Evolutionary conservation across 2,888 invertebrate genomes (phyloP).

Genomic region (Isotomurus palustris): DNA sequence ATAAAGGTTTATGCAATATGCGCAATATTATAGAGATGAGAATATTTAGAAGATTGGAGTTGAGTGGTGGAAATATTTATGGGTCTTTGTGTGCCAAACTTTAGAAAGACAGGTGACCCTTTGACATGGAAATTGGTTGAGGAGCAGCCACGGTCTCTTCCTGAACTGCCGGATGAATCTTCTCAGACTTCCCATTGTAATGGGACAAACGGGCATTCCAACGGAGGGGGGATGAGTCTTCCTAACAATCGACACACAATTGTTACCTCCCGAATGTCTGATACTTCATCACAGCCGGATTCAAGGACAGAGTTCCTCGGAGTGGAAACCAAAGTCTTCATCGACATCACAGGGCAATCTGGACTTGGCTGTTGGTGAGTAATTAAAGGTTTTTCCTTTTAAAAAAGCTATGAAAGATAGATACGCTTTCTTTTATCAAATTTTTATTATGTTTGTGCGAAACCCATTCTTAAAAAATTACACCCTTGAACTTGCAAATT

Average conservation of each 20-base stretch:
- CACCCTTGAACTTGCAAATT: too few species aligned
- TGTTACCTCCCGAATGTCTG: conserved; percentile 40
- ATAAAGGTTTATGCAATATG: too few species aligned
- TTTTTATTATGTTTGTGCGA: too few species aligned
- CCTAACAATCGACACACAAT: too few species aligned
- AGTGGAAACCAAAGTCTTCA: conserved; percentile 43
- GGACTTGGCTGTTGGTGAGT: conserved; percentile 46
- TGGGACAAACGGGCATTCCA: conserved; percentile 17
- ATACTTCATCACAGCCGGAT: conserved; percentile 42
- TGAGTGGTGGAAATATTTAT: too few species aligned
- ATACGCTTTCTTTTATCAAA: neutral
- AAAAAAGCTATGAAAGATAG: neutral
- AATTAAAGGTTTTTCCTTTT: neutral
- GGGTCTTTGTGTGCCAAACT: conserved; percentile 40
- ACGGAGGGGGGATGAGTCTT: neutral
- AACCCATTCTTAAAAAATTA: too few species aligned
- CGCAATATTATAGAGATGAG: too few species aligned
- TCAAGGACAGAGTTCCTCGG: conserved; percentile 40
- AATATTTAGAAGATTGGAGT: too few species aligned
- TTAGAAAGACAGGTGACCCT: conserved; percentile 68
- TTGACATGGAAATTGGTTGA: conserved; percentile 80
- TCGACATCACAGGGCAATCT: conserved; percentile 43
- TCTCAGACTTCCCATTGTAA: conserved; percentile 20
- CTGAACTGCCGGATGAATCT: conserved; percentile 2
- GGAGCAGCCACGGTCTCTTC: conserved; percentile 48